These are phyloP conservation scores for Troides aeacus DNA, from an alignment of 2,888 invertebrate genomes.

Conservation along the genomic window DNA sequence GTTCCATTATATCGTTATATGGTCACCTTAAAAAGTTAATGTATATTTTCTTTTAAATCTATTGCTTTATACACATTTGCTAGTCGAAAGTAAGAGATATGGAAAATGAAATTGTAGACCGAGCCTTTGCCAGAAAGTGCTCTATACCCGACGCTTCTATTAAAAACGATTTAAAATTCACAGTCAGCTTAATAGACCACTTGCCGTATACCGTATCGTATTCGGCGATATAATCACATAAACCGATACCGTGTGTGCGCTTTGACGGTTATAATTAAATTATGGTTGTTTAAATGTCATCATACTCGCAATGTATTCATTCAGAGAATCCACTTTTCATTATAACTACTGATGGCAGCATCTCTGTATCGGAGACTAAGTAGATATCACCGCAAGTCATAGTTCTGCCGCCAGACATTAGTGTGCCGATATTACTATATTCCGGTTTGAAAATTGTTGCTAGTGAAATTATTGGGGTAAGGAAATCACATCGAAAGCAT, in stretches of 20 bases:
- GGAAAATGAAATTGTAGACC: conserved; percentile 58
- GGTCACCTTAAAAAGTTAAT: too few species aligned
- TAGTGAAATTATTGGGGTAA: too few species aligned
- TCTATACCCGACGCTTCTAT: conserved; percentile 50
- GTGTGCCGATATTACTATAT: too few species aligned
- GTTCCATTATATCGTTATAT: too few species aligned
- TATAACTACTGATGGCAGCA: not conserved
- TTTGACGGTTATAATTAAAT: conserved; percentile 62
- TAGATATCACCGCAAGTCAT: too few species aligned
- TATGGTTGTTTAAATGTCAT: conserved; percentile 33
- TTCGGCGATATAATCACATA: conserved; percentile 70
- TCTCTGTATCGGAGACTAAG: too few species aligned
- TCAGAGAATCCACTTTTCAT: not conserved
- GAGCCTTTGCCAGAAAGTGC: conserved; percentile 56
- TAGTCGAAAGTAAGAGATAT: conserved; percentile 33
- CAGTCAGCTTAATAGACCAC: conserved; percentile 66
- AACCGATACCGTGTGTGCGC: conserved; percentile 56
- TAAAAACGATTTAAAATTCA: conserved; percentile 79
- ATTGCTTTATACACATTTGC: conserved; percentile 5
- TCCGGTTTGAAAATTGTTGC: too few species aligned
- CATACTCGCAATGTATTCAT: not conserved
- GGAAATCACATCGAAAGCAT: too few species aligned
- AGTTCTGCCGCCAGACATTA: too few species aligned
- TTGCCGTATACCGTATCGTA: conserved; percentile 55
- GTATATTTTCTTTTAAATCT: too few species aligned